Conservation (phyloP, 2,113 vertebrate genomes). For the Chloropsis hardwickii region DNA sequence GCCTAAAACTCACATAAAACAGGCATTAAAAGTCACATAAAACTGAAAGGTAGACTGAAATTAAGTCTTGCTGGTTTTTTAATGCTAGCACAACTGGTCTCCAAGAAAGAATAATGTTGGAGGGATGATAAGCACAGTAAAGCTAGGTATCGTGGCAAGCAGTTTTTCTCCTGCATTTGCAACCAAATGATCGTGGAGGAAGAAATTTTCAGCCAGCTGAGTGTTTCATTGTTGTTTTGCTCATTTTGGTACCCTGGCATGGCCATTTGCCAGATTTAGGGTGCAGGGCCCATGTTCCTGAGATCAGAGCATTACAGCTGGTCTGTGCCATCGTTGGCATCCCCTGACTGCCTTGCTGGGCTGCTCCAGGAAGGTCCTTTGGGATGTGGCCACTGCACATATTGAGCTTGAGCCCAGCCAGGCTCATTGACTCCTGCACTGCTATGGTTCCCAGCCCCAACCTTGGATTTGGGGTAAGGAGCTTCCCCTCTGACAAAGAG, state of each 20-base stretch:
- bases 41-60: slow-evolving; percentile 11
- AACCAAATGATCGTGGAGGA: not conserved
- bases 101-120: not conserved
- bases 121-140: not conserved
- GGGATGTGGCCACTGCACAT: rapidly evolving
- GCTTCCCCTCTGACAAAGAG: not conserved
- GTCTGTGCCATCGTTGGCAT: rapidly evolving
- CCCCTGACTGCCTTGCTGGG: not conserved
- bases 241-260: not conserved
- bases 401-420: not conserved
- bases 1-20: not conserved
- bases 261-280: not conserved
- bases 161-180: not conserved
- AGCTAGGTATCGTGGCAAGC: not conserved
- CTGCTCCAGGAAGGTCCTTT: not conserved
- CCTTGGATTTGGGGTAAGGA: not conserved
- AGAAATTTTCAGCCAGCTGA: not conserved
- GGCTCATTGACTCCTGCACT: not conserved
- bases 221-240: not conserved
- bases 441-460: not conserved
- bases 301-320: rapidly evolving
- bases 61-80: not conserved
- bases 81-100: not conserved
- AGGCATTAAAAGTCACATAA: slow-evolving; percentile 3
- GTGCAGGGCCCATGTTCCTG: not conserved